phyloP scores from a whole-genome alignment of 2,113 vertebrate genomes.

The Ranitomeya imitator region DNA sequence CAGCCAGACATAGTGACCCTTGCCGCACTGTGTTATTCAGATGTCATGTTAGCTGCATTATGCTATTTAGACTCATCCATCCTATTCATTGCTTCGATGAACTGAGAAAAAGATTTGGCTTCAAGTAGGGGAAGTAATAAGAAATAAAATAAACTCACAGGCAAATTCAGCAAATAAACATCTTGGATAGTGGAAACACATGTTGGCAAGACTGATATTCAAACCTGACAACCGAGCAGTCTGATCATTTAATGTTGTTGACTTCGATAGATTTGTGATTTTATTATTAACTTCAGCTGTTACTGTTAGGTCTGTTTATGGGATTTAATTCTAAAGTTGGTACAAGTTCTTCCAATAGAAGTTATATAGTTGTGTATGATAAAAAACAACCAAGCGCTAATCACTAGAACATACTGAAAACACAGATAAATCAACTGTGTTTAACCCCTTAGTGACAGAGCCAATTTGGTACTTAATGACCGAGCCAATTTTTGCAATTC shows the following conservation, averaged over 20 bases:
- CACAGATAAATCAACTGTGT: no score
- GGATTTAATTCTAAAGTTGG: neutral
- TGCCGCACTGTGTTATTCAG: neutral
- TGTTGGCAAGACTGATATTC: slow-evolving; percentile 29
- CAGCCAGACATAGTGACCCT: neutral
- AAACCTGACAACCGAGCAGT: slow-evolving; percentile 20
- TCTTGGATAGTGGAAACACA: slow-evolving; percentile 11
- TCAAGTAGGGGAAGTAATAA: slow-evolving; percentile 32
- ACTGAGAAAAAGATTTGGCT: slow-evolving; percentile 37
- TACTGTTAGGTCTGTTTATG: neutral
- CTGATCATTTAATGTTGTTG: slow-evolving; percentile 36
- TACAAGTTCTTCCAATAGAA: neutral
- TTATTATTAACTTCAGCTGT: slow-evolving; percentile 40
- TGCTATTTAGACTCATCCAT: slow-evolving; percentile 24
- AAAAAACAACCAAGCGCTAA: no score
- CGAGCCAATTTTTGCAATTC: no score
- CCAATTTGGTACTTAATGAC: no score
- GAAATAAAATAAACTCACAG: slow-evolving; percentile 39
- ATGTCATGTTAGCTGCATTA: slow-evolving; percentile 10
- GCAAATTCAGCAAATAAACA: slow-evolving; percentile 30
- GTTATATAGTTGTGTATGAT: neutral
- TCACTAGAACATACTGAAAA: no score
- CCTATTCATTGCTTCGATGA: slow-evolving; percentile 17
- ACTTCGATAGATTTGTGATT: slow-evolving; percentile 19
- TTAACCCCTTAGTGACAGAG: no score